Evolutionary conservation across 2,113 vertebrate species (phyloP).

Genomic region (Macquaria australasica): DNA sequence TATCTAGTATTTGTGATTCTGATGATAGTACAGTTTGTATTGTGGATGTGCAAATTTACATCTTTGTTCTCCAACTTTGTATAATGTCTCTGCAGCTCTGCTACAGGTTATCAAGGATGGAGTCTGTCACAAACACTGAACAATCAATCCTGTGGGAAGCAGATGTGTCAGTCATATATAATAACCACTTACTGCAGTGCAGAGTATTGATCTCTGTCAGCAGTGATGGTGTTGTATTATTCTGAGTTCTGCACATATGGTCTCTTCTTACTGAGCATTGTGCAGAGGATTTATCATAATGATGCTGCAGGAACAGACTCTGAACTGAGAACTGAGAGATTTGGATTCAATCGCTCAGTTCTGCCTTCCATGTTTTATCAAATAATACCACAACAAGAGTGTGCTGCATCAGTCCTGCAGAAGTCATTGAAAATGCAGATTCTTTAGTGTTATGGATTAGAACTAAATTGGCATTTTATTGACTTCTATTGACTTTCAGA

Average conservation of each 20-base stretch:
- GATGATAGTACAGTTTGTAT: not conserved
- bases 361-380: not conserved
- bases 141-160: slow-evolving; percentile 25
- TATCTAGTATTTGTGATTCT: not conserved
- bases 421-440: not conserved
- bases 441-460: not conserved
- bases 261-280: slow-evolving; percentile 5
- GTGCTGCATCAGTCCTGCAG: not conserved
- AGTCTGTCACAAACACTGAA: slow-evolving; percentile 14
- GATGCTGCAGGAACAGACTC: slow-evolving; percentile 2
- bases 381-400: slow-evolving; percentile 6
- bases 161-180: slow-evolving; percentile 50
- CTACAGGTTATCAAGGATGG: slow-evolving; percentile 18
- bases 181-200: slow-evolving; percentile 58
- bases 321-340: slow-evolving; percentile 16
- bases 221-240: slow-evolving; percentile 28
- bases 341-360: not conserved
- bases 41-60: not conserved
- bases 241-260: slow-evolving; percentile 24
- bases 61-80: not conserved
- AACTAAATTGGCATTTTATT: slow-evolving; percentile 2
- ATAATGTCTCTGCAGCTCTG: not conserved
- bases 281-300: slow-evolving; percentile 26
- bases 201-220: slow-evolving; percentile 59
- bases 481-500: slow-evolving; percentile 8